Conservation (phyloP, 2,797 vertebrate genomes). For the Hipposideros larvatus region DNA sequence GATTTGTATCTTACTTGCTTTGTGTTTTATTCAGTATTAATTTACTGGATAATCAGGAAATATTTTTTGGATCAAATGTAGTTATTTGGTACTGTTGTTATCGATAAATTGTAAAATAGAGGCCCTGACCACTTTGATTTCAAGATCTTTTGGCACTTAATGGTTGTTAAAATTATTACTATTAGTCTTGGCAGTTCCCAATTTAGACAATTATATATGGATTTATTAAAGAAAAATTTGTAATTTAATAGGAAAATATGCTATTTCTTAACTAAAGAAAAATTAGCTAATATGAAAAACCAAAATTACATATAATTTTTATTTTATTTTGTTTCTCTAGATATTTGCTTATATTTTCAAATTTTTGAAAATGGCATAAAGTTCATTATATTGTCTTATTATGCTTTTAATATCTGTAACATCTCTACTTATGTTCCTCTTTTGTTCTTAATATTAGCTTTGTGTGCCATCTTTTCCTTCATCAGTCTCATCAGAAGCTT, state of each 20-base stretch:
- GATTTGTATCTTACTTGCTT: slow-evolving; percentile 30
- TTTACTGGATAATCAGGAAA: neutral
- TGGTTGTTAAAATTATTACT: neutral
- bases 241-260: slow-evolving; percentile 8
- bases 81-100: neutral
- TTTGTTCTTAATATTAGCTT: neutral
- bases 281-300: neutral
- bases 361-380: neutral
- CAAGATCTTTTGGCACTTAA: neutral
- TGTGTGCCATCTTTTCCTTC: neutral
- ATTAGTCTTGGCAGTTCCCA: neutral
- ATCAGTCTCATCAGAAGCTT: neutral
- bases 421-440: neutral
- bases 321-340: neutral
- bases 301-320: neutral
- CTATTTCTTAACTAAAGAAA: neutral
- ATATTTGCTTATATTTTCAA: neutral
- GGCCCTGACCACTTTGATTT: neutral
- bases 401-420: neutral
- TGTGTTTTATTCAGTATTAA: neutral
- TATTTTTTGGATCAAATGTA: neutral
- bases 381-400: neutral
- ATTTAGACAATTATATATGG: neutral
- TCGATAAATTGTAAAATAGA: neutral
- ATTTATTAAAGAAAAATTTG: slow-evolving; percentile 24